Conservation (phyloP, 2,888 invertebrate genomes). For the Plagodis dolabraria region DNA sequence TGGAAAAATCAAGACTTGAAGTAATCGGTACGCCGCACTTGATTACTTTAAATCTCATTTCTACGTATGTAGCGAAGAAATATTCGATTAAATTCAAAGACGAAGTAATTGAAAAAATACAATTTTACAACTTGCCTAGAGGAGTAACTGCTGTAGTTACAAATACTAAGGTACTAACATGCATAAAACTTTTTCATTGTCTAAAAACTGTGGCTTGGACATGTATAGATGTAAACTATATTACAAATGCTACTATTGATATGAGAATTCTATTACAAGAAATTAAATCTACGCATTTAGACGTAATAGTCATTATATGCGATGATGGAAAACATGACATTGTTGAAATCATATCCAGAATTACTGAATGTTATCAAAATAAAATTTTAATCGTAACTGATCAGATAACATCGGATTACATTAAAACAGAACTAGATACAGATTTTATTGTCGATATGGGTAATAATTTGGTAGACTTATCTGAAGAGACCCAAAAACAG, state of each 20-base stretch:
- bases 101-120: conserved; percentile 19
- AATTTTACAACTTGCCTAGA: background rate
- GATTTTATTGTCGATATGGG: background rate
- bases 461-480: conserved; percentile 6
- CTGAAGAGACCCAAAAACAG: conserved; percentile 1
- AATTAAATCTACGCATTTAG: background rate
- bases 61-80: conserved; percentile 45
- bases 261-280: background rate
- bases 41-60: conserved; percentile 44
- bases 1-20: conserved; percentile 46
- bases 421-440: background rate
- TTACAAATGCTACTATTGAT: background rate
- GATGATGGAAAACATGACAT: background rate
- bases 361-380: background rate
- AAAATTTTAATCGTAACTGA: conserved; percentile 6
- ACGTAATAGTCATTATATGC: conserved; percentile 1
- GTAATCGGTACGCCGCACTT: conserved; percentile 47
- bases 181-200: conserved; percentile 4
- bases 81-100: conserved; percentile 39
- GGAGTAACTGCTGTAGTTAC: conserved; percentile 1
- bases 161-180: background rate
- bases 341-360: background rate
- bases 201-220: background rate
- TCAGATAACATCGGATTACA: background rate
- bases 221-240: conserved; percentile 4